Evolutionary conservation across 1,140 invertebrate genomes (phyloP), one percentile per base, ranked within the genome.

Genomic region (Hyles vespertilio): DNA sequence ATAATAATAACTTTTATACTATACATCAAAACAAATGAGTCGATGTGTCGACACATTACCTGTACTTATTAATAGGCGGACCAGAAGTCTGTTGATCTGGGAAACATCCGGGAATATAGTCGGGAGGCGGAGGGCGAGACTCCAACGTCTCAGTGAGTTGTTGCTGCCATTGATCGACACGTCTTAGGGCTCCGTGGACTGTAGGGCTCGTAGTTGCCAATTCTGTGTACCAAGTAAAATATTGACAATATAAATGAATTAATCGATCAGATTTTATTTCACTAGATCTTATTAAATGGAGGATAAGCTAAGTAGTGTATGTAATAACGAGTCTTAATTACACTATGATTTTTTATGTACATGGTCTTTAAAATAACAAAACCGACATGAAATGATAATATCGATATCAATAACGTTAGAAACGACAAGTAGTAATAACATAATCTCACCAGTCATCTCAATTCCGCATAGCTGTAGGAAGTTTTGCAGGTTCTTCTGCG

Each of bases 131-230:
- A 11, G 95, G 91, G 64, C 94, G 92, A 6, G 91, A 72, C 59
- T 97, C 95, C 55, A 99, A 84, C 75, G 96, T 94, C 58, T 94
- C 92, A 3, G 80, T 93, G 47, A 98, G 89, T 33, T 94, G 92
- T 57, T 95, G 94, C 80, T 96, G 93, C 98, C 98, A 99, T 52
- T 95, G 93, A 43, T 95, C 93, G 48, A 99, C 91, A 0, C 95
- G 93, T 51, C 96, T 93, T 56, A 99, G 82, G 36, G 96, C 93
- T 22, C 95, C 95, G 83, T 99, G 97, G 47, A 99, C 95, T 51
- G 98, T 90, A 0, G 98, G 98, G 84, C 97, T 98, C 50, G 96
- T 94, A 7, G 98, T 96, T 40, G 98, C 97, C 61, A 99, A 88
- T 88, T 99, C 98, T 94, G 85, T 12, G 43, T 32, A 46, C 54